Conservation (phyloP, 2,888 invertebrate species). For the Beris morrisii region DNA sequence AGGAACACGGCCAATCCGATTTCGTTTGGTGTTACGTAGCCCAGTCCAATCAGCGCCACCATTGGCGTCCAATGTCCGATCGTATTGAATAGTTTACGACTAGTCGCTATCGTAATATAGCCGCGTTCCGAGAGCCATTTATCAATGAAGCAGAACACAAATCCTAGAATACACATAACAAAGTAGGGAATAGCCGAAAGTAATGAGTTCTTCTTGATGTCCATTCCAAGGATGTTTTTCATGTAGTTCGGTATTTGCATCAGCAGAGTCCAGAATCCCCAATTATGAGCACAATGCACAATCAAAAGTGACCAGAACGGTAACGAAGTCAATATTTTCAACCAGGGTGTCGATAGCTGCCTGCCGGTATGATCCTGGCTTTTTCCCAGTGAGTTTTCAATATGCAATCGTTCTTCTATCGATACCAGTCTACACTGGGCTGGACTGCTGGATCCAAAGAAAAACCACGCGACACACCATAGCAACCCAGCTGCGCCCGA, state of each 20-base stretch:
- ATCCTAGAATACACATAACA: conserved; percentile 70
- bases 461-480: conserved; percentile 64
- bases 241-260: conserved; percentile 82
- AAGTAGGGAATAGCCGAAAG: conserved; percentile 74
- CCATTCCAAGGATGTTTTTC: conserved; percentile 69
- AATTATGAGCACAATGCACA: conserved; percentile 71
- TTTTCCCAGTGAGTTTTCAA: conserved; percentile 64
- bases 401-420: conserved; percentile 65
- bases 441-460: conserved; percentile 69
- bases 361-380: conserved; percentile 42
- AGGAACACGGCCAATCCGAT: conserved; percentile 63
- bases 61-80: conserved; percentile 71
- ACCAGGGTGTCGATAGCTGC: conserved; percentile 68
- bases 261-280: conserved; percentile 82
- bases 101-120: conserved; percentile 48
- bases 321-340: conserved; percentile 69
- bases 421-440: conserved; percentile 63
- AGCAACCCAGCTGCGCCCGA: conserved; percentile 66
- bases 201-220: conserved; percentile 71
- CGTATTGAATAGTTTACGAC: conserved; percentile 61
- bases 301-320: conserved; percentile 76
- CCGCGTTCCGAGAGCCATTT: conserved; percentile 56
- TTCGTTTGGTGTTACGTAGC: conserved; percentile 55
- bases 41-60: conserved; percentile 65
- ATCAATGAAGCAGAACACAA: conserved; percentile 68